Evolutionary conservation across 35 echinoderm and acorn worm species (phyloP).

Genomic region (Apostichopus californicus): DNA sequence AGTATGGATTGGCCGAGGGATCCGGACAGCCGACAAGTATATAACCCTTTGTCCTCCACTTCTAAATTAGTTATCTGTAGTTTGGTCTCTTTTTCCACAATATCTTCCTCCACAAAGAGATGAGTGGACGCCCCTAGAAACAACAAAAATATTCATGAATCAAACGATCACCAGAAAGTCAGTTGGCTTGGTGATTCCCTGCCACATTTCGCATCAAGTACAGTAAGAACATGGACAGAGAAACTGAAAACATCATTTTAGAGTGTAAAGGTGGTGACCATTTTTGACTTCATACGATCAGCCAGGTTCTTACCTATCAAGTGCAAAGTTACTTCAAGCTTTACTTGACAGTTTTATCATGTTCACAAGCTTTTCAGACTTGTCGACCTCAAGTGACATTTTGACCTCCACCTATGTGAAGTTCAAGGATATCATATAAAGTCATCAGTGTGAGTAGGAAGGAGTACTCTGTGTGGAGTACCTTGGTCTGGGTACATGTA

Average conservation of each 20-base stretch:
- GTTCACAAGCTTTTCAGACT: too few species aligned
- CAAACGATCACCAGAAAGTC: too few species aligned
- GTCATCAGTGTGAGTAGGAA: too few species aligned
- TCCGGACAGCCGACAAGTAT: conserved; percentile 16
- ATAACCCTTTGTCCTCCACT: conserved; percentile 24
- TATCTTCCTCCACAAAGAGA: conserved; percentile 35
- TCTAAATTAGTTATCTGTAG: conserved; percentile 25
- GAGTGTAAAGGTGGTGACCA: too few species aligned
- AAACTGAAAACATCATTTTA: too few species aligned
- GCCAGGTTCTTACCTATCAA: not conserved
- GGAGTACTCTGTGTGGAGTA: too few species aligned
- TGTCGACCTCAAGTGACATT: too few species aligned
- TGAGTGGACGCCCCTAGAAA: conserved; percentile 22
- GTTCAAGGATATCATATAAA: too few species aligned
- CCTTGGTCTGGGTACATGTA: too few species aligned
- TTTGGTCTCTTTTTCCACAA: conserved; percentile 14
- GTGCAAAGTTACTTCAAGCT: not conserved
- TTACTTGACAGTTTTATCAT: not conserved
- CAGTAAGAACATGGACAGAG: not conserved
- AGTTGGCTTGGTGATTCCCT: too few species aligned
- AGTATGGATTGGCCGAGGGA: not conserved
- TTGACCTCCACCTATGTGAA: too few species aligned
- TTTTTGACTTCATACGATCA: not conserved
- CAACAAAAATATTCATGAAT: not conserved
- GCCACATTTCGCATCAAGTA: too few species aligned